Conservation (phyloP, 1,140 invertebrate species). For the Plutomurus gul region DNA sequence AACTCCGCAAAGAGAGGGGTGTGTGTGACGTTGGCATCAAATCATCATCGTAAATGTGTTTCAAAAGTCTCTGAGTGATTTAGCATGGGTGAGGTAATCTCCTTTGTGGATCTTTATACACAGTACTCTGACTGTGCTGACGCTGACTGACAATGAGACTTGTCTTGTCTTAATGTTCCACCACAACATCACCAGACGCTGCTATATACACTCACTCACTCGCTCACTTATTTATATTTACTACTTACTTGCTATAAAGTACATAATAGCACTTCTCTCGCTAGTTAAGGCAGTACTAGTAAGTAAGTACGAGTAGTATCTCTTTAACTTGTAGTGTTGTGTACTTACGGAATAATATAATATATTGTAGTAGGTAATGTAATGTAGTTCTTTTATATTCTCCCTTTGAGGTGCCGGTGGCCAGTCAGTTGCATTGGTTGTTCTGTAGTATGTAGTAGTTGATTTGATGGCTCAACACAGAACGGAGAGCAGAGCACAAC, state of each 20-base stretch:
- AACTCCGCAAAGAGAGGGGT: neutral
- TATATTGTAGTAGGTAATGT: constrained; percentile 19
- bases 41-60: constrained; percentile 22
- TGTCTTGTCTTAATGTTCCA: neutral
- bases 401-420: constrained; percentile 19
- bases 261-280: neutral
- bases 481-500: constrained; percentile 15
- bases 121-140: neutral
- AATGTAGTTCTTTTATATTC: constrained; percentile 28
- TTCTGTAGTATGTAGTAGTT: neutral
- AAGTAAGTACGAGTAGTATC: neutral
- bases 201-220: too few relatives aligned
- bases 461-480: constrained; percentile 32
- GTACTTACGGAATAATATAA: neutral
- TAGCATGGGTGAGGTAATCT: constrained; percentile 28
- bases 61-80: constrained; percentile 29
- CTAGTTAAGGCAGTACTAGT: neutral
- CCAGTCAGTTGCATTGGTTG: constrained; percentile 18
- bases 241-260: neutral
- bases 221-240: neutral
- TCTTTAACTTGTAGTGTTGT: neutral
- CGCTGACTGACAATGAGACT: constrained; percentile 17
- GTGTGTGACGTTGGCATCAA: constrained; percentile 22
- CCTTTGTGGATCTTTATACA: constrained; percentile 1
- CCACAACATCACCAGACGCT: neutral